Base-by-base conservation (phyloP, 1,140 invertebrate genomes). In the Drosophila cardini region DNA sequence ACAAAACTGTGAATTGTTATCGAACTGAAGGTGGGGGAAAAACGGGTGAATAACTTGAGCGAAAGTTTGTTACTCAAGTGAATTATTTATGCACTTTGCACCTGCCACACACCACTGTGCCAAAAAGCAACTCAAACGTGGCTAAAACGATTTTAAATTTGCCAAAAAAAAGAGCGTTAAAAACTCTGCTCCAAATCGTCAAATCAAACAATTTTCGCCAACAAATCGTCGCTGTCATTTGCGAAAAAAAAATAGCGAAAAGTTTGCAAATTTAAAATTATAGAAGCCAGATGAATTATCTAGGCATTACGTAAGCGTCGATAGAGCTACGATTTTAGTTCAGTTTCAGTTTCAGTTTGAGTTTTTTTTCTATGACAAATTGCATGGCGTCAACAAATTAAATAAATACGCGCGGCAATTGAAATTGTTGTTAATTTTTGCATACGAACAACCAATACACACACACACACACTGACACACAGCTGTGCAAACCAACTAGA, bases 321-420 rank as follows among this genome's bases (percentile, higher is more conserved):
- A 18, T 38, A 11, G 70, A 68, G 61, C 73, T 43, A 64, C 73
- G 50, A 52, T 72, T 67, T 18, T 36, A 61, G 11, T 83, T 68
- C 32, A 43, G 53, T 26, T 26, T 26, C 21, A 26, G 21, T 26
- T 26, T 26, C 4, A 26, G 21, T 26, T 26, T n/a, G n/a, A n/a
- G n/a, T n/a, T n/a, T 30, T 80, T 69, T 68, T 67, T 64, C 63
- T 64, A 60, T 63, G 64, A 67, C 80, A 80, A 80, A 75, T 70
- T 72, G 69, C 74, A 75, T 75, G 71, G 81, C 70, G 82, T 74
- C 68, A 81, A 87, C 83, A 69, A 75, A 87, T 86, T 86, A 87
- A 82, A 80, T 76, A 86, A 86, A 86, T 72, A 81, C 64, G 18
- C 45, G 45, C 45, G 21, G 26, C 62, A 46, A 15, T 86, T 72